Evolutionary conservation across 2,888 invertebrate species (phyloP).

Genomic region (Eristalis tenax): DNA sequence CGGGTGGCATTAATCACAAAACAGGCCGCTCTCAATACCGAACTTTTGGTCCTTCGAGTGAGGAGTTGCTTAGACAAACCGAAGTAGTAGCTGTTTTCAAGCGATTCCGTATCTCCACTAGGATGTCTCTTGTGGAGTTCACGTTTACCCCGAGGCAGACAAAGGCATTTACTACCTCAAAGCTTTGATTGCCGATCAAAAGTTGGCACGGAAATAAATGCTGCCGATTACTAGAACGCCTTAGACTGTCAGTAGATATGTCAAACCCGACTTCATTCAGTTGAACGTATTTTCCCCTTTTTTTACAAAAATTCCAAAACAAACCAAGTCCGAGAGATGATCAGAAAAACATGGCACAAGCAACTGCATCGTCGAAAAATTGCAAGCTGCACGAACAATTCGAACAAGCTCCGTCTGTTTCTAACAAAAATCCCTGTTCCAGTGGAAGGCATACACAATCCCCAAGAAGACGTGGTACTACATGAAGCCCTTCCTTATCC

Average conservation of each 20-base stretch:
- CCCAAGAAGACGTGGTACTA: conserved; percentile 31
- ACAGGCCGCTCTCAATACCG: too few species aligned
- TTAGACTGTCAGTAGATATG: background rate
- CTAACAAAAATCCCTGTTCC: background rate
- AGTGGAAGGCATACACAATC: conserved; percentile 44
- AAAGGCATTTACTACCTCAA: too few species aligned
- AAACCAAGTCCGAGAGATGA: conserved; percentile 13
- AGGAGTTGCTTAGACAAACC: too few species aligned
- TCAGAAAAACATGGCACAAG: conserved; percentile 51
- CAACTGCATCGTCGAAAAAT: conserved; percentile 60
- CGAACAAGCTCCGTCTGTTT: background rate
- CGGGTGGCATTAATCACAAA: too few species aligned
- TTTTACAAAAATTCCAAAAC: background rate
- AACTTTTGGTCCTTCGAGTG: too few species aligned
- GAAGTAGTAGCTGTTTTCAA: too few species aligned
- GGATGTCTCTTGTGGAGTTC: too few species aligned
- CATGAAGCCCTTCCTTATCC: conserved; percentile 41
- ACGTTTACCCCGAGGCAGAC: too few species aligned
- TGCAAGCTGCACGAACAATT: background rate
- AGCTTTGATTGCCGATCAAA: too few species aligned
- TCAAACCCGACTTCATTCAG: background rate
- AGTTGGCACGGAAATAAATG: too few species aligned
- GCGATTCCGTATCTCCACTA: too few species aligned
- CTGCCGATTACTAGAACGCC: too few species aligned
- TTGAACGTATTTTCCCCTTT: background rate